Evolutionary conservation across 2,888 invertebrate species (phyloP).

Genomic region (Protophormia terraenovae): DNA sequence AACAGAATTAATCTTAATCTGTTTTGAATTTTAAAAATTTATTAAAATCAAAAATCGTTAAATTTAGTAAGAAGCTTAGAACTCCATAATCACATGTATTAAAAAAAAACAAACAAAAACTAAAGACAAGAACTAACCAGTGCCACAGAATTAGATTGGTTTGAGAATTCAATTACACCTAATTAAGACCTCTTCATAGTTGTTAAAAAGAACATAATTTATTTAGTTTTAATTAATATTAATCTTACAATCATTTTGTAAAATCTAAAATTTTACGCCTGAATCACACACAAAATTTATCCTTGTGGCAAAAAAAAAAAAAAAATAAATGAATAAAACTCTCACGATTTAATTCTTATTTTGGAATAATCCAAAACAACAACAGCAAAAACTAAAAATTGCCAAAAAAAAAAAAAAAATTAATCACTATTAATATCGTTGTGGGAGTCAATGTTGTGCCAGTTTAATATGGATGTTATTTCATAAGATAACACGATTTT

Average conservation of each 20-base stretch:
- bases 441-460: constrained; percentile 50
- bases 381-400: background rate
- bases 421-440: constrained; percentile 12
- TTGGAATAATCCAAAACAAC: background rate
- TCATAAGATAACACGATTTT: constrained; percentile 52
- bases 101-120: too few species aligned
- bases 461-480: constrained; percentile 36
- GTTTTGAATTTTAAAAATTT: too few species aligned
- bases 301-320: constrained; percentile 1
- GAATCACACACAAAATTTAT: constrained; percentile 20
- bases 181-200: too few species aligned
- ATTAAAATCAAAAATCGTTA: too few species aligned
- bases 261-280: background rate
- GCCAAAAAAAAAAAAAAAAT: constrained; percentile 30
- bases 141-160: too few species aligned
- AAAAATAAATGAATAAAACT: too few species aligned
- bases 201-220: too few species aligned
- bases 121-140: too few species aligned
- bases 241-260: background rate
- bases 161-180: too few species aligned
- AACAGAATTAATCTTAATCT: too few species aligned
- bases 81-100: too few species aligned
- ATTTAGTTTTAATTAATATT: background rate
- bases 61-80: too few species aligned
- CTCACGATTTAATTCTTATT: constrained; percentile 38